phyloP scores from a whole-genome alignment of 1,140 invertebrate genomes.

The Samia ricini region DNA sequence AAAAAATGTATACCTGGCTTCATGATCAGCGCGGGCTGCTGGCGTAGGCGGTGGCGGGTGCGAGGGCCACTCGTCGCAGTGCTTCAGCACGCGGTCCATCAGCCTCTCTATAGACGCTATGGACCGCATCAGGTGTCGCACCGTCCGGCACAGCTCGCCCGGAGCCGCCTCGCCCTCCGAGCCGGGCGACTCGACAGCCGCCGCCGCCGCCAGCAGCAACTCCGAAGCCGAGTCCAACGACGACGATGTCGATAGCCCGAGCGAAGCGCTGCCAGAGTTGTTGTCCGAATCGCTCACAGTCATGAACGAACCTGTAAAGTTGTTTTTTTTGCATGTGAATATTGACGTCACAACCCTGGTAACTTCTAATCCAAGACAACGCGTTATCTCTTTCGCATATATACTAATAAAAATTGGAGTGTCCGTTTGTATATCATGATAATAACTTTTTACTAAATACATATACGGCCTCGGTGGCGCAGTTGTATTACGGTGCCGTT shows the following conservation, averaged over 20 bases:
- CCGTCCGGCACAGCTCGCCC: conserved; percentile 50
- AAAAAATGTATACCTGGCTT: conserved; percentile 24
- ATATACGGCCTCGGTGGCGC: too few relatives aligned
- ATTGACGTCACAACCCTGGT: too few relatives aligned
- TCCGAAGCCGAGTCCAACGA: conserved; percentile 54
- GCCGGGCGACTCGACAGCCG: conserved; percentile 39
- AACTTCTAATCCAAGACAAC: too few relatives aligned
- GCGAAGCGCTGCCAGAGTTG: conserved; percentile 31
- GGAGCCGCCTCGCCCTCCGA: conserved; percentile 31
- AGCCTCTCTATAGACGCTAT: conserved; percentile 60
- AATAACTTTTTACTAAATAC: too few relatives aligned
- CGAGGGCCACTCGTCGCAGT: conserved; percentile 48
- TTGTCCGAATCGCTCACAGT: conserved; percentile 42
- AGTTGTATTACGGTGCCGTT: too few relatives aligned
- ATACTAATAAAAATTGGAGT: too few relatives aligned
- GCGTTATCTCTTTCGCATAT: too few relatives aligned
- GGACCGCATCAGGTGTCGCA: conserved; percentile 51
- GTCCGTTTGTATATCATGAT: too few relatives aligned
- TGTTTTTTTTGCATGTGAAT: neutral
- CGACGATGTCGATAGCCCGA: conserved; percentile 38
- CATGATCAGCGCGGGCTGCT: conserved; percentile 25
- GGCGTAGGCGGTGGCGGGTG: too few relatives aligned
- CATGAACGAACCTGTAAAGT: conserved; percentile 13
- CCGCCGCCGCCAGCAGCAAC: conserved; percentile 46
- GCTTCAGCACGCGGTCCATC: conserved; percentile 55